Conservation (phyloP, 2,888 invertebrate genomes). For the Synergus japonicus region DNA sequence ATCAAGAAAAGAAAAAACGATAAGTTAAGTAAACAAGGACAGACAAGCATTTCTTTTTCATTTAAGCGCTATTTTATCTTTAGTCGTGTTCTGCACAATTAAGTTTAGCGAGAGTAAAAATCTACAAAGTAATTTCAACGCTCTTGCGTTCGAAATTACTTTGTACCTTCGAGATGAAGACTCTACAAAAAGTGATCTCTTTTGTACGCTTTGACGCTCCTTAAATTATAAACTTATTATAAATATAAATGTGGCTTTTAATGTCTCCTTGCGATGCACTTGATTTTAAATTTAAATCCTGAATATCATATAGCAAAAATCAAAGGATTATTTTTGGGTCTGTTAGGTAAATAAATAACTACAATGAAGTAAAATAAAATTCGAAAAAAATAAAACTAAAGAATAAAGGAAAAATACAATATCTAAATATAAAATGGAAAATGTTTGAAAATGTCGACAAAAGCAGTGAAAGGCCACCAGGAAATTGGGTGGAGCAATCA, state of each 20-base stretch:
- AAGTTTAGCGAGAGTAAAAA: background rate
- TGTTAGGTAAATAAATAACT: background rate
- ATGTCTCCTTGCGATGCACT: background rate
- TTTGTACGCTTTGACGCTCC: background rate
- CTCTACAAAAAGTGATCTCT: background rate
- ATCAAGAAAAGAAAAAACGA: constrained; percentile 10
- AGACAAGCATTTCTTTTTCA: background rate
- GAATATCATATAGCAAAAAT: background rate
- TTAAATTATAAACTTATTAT: background rate
- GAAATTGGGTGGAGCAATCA: constrained; percentile 25
- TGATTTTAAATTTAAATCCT: background rate
- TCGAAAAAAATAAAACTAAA: background rate
- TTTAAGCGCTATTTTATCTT: background rate
- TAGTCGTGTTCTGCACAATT: background rate
- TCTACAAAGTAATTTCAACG: background rate
- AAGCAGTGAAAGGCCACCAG: constrained; percentile 18
- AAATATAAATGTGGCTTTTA: background rate
- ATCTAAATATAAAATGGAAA: background rate
- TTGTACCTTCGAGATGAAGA: too few species aligned
- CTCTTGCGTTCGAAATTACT: too few species aligned
- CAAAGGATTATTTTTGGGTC: background rate
- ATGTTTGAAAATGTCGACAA: constrained; percentile 3
- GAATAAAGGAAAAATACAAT: background rate
- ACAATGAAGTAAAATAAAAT: background rate
- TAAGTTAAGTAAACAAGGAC: constrained; percentile 6